Evolutionary conservation across 2,888 invertebrate species (phyloP).

Genomic region (Thymelicus sylvestris): DNA sequence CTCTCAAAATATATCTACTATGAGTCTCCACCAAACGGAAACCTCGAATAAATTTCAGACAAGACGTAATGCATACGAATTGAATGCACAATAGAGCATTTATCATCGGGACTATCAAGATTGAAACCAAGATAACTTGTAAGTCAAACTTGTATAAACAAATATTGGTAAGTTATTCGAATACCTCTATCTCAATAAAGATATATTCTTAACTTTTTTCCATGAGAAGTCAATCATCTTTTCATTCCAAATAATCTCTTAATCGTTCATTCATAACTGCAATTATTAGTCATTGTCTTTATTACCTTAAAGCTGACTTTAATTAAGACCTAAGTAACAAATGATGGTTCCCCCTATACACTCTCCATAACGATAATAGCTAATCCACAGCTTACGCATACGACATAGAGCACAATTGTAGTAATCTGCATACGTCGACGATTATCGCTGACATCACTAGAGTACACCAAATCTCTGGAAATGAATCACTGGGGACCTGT

Average conservation of each 20-base stretch:
- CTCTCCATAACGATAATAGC: slow-evolving; percentile 22
- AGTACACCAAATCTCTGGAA: slow-evolving; percentile 47
- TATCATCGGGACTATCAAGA: not conserved
- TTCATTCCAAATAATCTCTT: not conserved
- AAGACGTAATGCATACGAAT: slow-evolving; percentile 49
- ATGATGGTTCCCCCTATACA: slow-evolving; percentile 7
- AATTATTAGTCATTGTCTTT: not conserved
- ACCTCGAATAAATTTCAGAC: slow-evolving; percentile 55
- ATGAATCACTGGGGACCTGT: slow-evolving; percentile 57
- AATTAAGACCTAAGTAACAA: slow-evolving; percentile 6
- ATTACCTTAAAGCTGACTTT: not conserved
- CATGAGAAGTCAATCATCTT: not conserved
- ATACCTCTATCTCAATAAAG: too few species aligned
- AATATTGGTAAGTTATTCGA: too few species aligned
- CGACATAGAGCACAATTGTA: slow-evolving; percentile 49
- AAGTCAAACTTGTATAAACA: not conserved
- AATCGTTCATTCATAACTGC: not conserved
- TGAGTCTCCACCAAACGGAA: slow-evolving; percentile 45
- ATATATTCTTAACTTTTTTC: too few species aligned
- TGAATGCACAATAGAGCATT: slow-evolving; percentile 49
- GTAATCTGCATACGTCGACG: slow-evolving; percentile 64
- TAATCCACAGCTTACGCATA: slow-evolving; percentile 40
- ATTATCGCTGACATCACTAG: slow-evolving; percentile 58
- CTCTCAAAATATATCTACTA: not conserved
- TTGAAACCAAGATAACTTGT: slow-evolving; percentile 24